These are phyloP conservation scores for Drosophila seguyi DNA, from an alignment of 1,140 invertebrate species.

Conservation along the genomic window DNA sequence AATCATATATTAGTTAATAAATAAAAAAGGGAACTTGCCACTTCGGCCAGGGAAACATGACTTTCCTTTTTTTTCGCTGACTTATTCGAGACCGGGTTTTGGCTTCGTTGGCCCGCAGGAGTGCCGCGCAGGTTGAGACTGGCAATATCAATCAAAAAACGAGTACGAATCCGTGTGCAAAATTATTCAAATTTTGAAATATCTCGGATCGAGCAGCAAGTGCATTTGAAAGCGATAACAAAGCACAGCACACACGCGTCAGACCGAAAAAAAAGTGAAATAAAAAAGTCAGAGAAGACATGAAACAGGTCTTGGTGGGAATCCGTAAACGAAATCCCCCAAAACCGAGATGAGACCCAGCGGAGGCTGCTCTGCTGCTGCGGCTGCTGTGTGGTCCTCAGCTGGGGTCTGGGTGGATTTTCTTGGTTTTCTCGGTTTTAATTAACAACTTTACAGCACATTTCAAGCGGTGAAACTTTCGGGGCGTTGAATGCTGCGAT, in stretches of 20 bases:
- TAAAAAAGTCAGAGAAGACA: conserved; percentile 5
- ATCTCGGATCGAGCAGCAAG: conserved; percentile 44
- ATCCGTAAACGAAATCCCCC: conserved; percentile 57
- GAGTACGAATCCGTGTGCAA: conserved; percentile 51
- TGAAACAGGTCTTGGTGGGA: conserved; percentile 65
- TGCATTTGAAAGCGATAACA: conserved; percentile 57
- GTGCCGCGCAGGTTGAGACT: conserved; percentile 46
- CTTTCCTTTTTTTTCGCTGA: conserved; percentile 10
- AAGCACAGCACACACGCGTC: conserved; percentile 13
- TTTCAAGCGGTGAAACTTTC: conserved; percentile 77
- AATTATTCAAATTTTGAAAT: conserved; percentile 57
- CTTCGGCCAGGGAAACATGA: background rate
- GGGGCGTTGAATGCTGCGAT: conserved; percentile 47
- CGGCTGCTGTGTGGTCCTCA: conserved; percentile 55
- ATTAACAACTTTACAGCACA: conserved; percentile 80
- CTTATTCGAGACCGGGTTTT: conserved; percentile 40
- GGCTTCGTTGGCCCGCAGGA: conserved; percentile 46
- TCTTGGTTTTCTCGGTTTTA: conserved; percentile 67
- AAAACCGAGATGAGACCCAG: conserved; percentile 28
- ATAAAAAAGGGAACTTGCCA: background rate
- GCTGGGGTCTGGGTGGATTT: conserved; percentile 57
- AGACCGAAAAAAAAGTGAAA: background rate
- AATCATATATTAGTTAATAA: accelerated
- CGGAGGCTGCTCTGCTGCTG: conserved; percentile 4
- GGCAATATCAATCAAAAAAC: conserved; percentile 63